Conservation (phyloP, 1,140 invertebrate species). For the Tetragonula clypearis region DNA sequence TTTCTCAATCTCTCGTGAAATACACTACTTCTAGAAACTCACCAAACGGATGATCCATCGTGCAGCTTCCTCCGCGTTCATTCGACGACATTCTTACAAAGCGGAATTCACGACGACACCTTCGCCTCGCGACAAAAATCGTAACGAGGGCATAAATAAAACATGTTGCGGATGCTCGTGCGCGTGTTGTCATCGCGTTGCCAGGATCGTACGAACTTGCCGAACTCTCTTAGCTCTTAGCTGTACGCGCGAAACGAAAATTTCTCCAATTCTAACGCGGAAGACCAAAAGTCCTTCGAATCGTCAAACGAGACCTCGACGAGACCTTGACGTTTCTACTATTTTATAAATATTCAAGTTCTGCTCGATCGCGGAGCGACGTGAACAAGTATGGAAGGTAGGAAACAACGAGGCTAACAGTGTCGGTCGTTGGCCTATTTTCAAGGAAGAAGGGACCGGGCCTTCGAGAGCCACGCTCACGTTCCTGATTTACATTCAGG, state of each 20-base stretch:
- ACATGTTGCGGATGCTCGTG: slow-evolving; percentile 52
- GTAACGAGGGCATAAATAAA: slow-evolving; percentile 57
- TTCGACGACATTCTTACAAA: slow-evolving; percentile 8
- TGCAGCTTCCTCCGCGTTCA: background rate
- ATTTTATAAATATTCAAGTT: too few relatives aligned
- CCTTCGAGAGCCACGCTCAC: background rate
- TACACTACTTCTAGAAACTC: background rate
- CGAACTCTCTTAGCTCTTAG: background rate
- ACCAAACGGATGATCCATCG: slow-evolving; percentile 7
- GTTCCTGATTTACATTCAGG: slow-evolving; percentile 47
- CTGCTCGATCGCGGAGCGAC: too few relatives aligned
- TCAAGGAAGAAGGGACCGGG: background rate
- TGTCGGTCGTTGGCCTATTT: slow-evolving; percentile 41
- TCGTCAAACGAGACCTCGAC: background rate
- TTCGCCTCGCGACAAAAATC: slow-evolving; percentile 49
- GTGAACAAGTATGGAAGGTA: background rate
- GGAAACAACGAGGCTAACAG: background rate
- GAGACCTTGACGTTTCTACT: background rate
- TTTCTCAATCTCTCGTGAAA: background rate
- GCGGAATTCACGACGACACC: slow-evolving; percentile 23
- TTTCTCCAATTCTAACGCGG: background rate
- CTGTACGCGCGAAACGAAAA: background rate
- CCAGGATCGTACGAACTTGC: slow-evolving; percentile 45
- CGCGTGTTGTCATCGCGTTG: slow-evolving; percentile 51
- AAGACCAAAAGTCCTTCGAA: background rate